phyloP scores from a whole-genome alignment of 1,140 invertebrate species.

The Tetraneura akinire region DNA sequence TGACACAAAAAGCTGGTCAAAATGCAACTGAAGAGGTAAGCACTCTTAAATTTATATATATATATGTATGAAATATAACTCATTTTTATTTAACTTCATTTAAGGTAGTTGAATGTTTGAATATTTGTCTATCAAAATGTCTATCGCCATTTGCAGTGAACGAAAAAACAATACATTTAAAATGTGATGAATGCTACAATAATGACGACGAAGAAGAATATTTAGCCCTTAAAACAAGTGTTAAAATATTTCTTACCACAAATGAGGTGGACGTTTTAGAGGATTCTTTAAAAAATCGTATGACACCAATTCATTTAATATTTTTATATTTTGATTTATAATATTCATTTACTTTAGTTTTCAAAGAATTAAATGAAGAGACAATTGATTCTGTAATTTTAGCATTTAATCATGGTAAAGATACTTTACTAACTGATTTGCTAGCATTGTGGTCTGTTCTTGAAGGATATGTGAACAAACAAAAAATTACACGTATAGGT shows the following conservation, averaged over 20 bases:
- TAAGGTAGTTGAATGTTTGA: slow-evolving; percentile 52
- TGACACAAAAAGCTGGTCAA: slow-evolving; percentile 80
- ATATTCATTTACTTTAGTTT: slow-evolving; percentile 62
- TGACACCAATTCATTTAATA: not conserved
- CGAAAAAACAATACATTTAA: slow-evolving; percentile 33
- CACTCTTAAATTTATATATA: not conserved
- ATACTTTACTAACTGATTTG: slow-evolving; percentile 63
- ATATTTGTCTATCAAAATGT: slow-evolving; percentile 26
- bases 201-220: slow-evolving; percentile 28
- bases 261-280: slow-evolving; percentile 17
- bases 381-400: slow-evolving; percentile 76
- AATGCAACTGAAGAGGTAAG: slow-evolving; percentile 80
- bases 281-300: slow-evolving; percentile 40
- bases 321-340: not conserved
- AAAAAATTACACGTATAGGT: slow-evolving; percentile 75
- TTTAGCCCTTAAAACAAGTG: slow-evolving; percentile 29
- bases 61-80: not conserved
- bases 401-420: slow-evolving; percentile 61
- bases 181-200: slow-evolving; percentile 37
- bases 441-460: slow-evolving; percentile 73
- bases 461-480: slow-evolving; percentile 69
- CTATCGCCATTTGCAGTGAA: slow-evolving; percentile 7
- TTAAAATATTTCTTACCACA: slow-evolving; percentile 30
- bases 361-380: slow-evolving; percentile 71
- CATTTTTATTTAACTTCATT: not conserved